Conservation (phyloP, 1,140 invertebrate genomes). For the Stenopsyche tienmushanensis region DNA sequence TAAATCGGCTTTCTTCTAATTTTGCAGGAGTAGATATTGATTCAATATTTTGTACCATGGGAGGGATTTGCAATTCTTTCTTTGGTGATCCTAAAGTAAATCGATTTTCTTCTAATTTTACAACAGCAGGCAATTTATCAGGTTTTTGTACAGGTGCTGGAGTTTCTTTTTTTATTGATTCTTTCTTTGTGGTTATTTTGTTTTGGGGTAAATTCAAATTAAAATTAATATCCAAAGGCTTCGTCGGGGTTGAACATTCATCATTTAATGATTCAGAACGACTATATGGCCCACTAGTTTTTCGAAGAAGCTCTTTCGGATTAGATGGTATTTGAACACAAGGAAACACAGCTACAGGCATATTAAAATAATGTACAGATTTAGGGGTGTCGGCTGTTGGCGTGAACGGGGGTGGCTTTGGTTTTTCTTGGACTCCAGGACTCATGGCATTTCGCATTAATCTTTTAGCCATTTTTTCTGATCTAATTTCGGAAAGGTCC, state of each 20-base stretch:
- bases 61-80: no score
- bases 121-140: no score
- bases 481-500: conserved; percentile 86
- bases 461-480: conserved; percentile 83
- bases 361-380: conserved; percentile 36
- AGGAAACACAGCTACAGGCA: conserved; percentile 52
- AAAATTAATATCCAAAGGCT: no score
- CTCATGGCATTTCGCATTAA: conserved; percentile 70
- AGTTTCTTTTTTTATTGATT: conserved; percentile 39
- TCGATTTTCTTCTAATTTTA: no score
- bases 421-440: conserved; percentile 53
- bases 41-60: no score
- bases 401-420: conserved; percentile 47
- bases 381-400: conserved; percentile 44
- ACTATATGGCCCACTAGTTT: conserved; percentile 48
- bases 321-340: conserved; percentile 52
- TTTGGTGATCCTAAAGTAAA: no score
- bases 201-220: no score
- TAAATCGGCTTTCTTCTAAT: no score
- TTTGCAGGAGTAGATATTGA: no score
- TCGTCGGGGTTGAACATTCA: neutral
- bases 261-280: conserved; percentile 34
- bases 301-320: conserved; percentile 52
- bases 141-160: no score
- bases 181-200: neutral